Evolutionary conservation across 2,113 vertebrate genomes (phyloP).

Genomic region (Jacana jacana): DNA sequence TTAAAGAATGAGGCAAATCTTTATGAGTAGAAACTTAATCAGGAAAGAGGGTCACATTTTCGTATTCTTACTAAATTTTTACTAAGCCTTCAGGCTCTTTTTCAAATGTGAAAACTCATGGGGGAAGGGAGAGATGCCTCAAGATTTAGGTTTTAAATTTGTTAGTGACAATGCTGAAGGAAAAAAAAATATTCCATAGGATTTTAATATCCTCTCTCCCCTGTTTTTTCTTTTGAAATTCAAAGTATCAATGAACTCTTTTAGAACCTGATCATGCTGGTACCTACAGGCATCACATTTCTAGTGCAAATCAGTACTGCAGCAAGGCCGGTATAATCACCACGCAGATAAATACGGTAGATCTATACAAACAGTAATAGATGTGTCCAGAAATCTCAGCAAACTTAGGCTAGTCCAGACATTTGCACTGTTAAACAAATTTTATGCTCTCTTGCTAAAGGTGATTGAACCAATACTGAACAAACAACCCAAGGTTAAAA

Average conservation of each 20-base stretch:
- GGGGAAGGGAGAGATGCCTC: accelerated
- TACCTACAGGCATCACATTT: neutral
- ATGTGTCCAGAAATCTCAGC: neutral
- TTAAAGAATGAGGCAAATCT: neutral
- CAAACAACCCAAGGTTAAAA: neutral
- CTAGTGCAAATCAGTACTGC: neutral
- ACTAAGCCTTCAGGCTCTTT: neutral
- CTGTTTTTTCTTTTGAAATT: neutral
- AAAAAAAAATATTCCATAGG: neutral
- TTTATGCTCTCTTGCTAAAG: neutral
- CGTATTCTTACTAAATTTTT: neutral
- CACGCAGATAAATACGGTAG: neutral
- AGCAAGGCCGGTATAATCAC: neutral
- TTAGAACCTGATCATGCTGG: neutral
- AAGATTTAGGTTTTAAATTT: neutral
- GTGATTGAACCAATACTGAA: neutral
- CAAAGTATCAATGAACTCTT: neutral
- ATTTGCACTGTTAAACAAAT: neutral
- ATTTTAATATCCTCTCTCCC: neutral
- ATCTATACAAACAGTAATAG: neutral
- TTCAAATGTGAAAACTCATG: neutral
- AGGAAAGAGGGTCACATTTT: neutral
- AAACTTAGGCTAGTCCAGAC: neutral
- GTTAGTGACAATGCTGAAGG: neutral
- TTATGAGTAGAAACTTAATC: neutral